These are phyloP conservation scores for Drosophila prostipennis DNA, from an alignment of 2,888 invertebrate genomes.

Conservation along the genomic window DNA sequence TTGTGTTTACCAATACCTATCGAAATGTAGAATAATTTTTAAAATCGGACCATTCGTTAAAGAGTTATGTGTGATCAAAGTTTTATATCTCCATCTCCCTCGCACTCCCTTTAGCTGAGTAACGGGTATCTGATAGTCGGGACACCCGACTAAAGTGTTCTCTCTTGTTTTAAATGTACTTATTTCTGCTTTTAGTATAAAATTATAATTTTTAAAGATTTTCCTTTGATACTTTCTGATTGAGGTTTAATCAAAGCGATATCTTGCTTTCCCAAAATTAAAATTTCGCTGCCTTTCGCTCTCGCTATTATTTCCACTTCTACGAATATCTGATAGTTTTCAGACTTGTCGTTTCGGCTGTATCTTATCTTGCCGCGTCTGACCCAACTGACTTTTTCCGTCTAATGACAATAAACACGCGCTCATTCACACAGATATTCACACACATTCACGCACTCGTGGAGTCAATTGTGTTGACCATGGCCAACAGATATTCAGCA, in stretches of 20 bases:
- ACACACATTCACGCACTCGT: constrained; percentile 19
- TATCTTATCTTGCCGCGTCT: constrained; percentile 31
- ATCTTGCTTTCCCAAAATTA: constrained; percentile 4
- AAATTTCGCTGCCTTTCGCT: constrained; percentile 19
- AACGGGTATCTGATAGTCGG: no score
- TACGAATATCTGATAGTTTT: constrained; percentile 7
- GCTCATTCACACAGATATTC: constrained; percentile 14
- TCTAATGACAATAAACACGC: constrained; percentile 30
- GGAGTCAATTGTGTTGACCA: constrained; percentile 49
- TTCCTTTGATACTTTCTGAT: background rate
- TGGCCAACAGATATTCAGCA: constrained; percentile 42
- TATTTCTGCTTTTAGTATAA: no score
- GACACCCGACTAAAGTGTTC: no score
- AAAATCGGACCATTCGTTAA: no score
- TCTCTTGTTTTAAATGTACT: no score
- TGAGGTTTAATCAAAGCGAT: background rate
- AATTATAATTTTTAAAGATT: no score
- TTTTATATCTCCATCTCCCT: no score
- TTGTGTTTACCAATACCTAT: no score
- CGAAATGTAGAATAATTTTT: no score
- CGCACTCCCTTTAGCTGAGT: no score
- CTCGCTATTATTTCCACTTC: constrained; percentile 7
- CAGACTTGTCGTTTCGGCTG: constrained; percentile 14
- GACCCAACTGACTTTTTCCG: constrained; percentile 22
- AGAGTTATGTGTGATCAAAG: no score